Conservation (phyloP, 2,113 vertebrate species). For the Gopherus evgoodei region DNA sequence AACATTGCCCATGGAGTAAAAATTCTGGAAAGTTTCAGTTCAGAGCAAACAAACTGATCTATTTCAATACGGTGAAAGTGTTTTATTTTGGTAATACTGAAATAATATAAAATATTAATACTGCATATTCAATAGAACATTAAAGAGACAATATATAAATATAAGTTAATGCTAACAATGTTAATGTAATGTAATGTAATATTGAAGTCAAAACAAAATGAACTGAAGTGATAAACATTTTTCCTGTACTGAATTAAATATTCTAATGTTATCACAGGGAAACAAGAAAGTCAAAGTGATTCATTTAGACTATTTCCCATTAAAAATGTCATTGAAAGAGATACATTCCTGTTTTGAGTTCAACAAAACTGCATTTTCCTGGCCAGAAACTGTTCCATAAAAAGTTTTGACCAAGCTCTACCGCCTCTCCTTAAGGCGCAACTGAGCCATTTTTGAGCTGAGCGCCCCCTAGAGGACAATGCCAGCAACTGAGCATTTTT, state of each 20-base stretch:
- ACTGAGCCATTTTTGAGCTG: not conserved
- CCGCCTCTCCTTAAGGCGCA: accelerated
- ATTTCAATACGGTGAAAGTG: not conserved
- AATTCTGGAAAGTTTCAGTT: not conserved
- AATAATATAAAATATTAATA: not conserved
- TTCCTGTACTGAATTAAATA: not conserved
- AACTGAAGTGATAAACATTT: not conserved
- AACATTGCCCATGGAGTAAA: not conserved
- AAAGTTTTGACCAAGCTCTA: not conserved
- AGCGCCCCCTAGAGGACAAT: accelerated
- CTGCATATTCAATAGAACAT: not conserved
- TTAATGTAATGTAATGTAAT: not conserved
- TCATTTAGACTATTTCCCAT: not conserved
- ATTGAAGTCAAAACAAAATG: not conserved
- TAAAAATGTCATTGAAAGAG: not conserved
- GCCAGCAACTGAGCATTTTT: not conserved
- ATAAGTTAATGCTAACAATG: not conserved
- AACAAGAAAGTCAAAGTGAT: not conserved
- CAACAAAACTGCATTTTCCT: not conserved
- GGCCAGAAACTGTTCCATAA: accelerated
- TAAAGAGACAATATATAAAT: not conserved
- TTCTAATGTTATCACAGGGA: not conserved
- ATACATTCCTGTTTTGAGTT: not conserved
- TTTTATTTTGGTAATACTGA: not conserved
- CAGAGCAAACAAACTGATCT: not conserved